A percentile compares a stretch with the other conserved stretches of the same genome.
Evolutionary conservation across 2,888 invertebrate species (phyloP).

Genomic region (Trypoxylon attenuatum): DNA sequence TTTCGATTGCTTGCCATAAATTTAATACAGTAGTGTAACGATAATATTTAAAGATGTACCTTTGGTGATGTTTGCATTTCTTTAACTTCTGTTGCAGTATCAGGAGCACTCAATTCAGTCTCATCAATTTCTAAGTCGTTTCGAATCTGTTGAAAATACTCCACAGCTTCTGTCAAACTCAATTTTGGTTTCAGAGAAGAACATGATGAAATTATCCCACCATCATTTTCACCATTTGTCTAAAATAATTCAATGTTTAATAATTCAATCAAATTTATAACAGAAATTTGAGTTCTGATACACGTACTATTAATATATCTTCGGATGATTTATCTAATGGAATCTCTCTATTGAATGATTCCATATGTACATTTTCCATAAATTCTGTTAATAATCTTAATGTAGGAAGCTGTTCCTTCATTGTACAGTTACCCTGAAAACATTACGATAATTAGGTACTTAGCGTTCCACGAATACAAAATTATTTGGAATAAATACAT

Average conservation of each 20-base stretch:
- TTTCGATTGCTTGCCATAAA: too few species aligned
- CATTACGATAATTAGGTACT: slow-evolving; percentile 5
- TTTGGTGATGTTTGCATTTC: background rate
- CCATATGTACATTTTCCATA: slow-evolving; percentile 45
- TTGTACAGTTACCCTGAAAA: slow-evolving; percentile 57
- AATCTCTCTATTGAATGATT: background rate
- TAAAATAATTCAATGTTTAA: slow-evolving; percentile 8
- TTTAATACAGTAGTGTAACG: background rate
- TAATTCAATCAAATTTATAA: background rate
- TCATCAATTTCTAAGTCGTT: slow-evolving; percentile 7
- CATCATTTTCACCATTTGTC: slow-evolving; percentile 10
- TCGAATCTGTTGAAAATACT: slow-evolving; percentile 38
- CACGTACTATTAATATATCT: slow-evolving; percentile 25
- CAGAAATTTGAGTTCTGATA: background rate
- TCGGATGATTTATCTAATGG: background rate
- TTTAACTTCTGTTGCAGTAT: background rate
- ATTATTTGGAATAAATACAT: slow-evolving; percentile 22
- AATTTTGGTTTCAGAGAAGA: slow-evolving; percentile 24
- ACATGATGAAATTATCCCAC: background rate
- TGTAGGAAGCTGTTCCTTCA: slow-evolving; percentile 51
- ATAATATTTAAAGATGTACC: background rate
- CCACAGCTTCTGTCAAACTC: slow-evolving; percentile 32
- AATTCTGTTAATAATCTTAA: slow-evolving; percentile 54
- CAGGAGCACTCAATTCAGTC: background rate
- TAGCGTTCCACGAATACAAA: background rate